Base-by-base conservation (phyloP, 2,797 vertebrate species). In the Hyperoplus lanceolatus region DNA sequence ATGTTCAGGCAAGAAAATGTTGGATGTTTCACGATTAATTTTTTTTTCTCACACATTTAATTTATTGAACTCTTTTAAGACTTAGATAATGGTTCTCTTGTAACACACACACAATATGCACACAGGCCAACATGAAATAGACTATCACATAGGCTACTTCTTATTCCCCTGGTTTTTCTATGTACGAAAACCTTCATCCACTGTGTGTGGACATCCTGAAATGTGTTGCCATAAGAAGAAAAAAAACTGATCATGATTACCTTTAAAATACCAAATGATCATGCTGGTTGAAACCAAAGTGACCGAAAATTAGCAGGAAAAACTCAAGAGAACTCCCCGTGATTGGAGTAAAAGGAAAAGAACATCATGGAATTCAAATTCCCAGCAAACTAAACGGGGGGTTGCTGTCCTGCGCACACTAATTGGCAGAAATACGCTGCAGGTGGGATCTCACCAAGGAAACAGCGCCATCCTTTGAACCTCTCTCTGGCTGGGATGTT, bases 361-460 rank as follows among this genome's bases (percentile, higher is more conserved):
- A 67, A 75, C 42, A 43, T 60, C 0, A 36, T 18, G 58, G 83
- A 81, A 90, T 90, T 83, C 73, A 86, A 86, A 87, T 80, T 81
- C 75, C 73, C 77, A 68, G 73, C 77, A 76, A 85, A 83, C 75
- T 77, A 82, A 84, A 45, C 48, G 70, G 63, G 68, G 75, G 75
- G 82, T 43, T 64, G 29, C 29, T 29, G 81, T 43, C 71, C 74
- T 84, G 75, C 87, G 77, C 84, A 85, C 89, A 82, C 79, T 88
- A 91, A 92, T 90, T 46, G 59, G 54, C 36, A 80, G 61, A 84
- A 73, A 87, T 81, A 77, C 57, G 74, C 86, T 77, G 90, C 87
- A 90, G 91, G 87, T 91, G 89, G 79, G 83, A 85, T 86, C 83
- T 86, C 84, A 87, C 79, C 80, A 70, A 70, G 79, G 83, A 88